Percentiles rank a stretch among this genome's conserved stretches.
These are phyloP conservation scores for Silurus lanzhouensis DNA, from an alignment of 2,797 vertebrate species.

Conservation along the genomic window DNA sequence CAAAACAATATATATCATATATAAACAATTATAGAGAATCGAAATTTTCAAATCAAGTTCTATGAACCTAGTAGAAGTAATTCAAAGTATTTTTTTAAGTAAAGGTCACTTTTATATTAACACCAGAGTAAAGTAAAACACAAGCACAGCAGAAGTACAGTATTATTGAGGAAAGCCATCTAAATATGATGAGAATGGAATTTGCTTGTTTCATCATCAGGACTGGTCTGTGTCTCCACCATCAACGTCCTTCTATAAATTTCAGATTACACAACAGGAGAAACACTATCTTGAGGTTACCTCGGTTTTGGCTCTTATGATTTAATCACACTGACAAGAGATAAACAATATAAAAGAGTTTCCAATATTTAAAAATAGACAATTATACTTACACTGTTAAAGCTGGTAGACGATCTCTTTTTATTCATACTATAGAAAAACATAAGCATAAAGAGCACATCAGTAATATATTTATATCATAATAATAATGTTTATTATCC, in stretches of 20 bases:
- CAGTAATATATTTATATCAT: background rate
- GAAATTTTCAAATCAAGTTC: background rate
- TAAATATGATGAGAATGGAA: background rate
- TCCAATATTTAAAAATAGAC: background rate
- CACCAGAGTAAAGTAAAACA: background rate
- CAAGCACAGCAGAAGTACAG: background rate
- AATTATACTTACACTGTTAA: background rate
- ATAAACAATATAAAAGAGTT: background rate
- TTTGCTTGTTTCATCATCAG: background rate
- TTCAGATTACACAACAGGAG: too few species aligned
- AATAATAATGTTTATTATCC: background rate
- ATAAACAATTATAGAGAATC: background rate
- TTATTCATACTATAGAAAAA: background rate
- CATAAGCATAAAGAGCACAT: background rate
- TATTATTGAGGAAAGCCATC: background rate
- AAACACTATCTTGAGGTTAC: too few species aligned
- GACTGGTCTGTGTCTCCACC: background rate
- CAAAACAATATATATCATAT: background rate
- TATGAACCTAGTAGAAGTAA: background rate
- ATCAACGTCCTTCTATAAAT: background rate
- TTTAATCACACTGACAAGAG: too few species aligned
- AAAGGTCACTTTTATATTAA: background rate
- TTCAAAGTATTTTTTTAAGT: background rate
- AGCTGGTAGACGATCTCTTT: background rate
- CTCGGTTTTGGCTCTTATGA: too few species aligned